Evolutionary conservation across 2,797 vertebrate genomes (phyloP).

Genomic region (Eremophila alpestris): DNA sequence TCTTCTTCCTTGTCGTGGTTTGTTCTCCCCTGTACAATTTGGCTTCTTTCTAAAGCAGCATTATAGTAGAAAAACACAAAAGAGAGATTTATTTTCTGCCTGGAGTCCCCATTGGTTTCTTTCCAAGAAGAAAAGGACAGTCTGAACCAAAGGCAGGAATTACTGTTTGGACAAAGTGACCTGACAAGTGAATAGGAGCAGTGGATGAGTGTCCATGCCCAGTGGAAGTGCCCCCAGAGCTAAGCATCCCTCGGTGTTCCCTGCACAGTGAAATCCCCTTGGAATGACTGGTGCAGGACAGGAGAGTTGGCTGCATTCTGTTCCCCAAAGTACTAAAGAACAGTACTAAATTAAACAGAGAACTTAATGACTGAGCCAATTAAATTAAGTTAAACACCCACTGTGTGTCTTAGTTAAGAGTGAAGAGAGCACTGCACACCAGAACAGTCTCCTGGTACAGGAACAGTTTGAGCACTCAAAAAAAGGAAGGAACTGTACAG

Average conservation of each 20-base stretch:
- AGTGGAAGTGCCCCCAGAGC: background rate
- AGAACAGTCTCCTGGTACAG: background rate
- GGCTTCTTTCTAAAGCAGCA: background rate
- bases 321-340: background rate
- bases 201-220: background rate
- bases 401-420: background rate
- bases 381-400: background rate
- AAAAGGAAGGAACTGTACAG: background rate
- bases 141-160: constrained; percentile 37
- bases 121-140: constrained; percentile 25
- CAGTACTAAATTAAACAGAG: background rate
- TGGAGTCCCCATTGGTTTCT: background rate
- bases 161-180: background rate
- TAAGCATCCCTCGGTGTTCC: background rate
- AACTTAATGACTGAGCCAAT: background rate
- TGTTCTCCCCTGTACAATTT: background rate
- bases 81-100: constrained; percentile 33
- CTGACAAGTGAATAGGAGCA: constrained; percentile 15
- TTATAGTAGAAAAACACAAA: background rate
- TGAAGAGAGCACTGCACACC: background rate
- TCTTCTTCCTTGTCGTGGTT: background rate
- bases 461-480: background rate
- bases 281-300: background rate
- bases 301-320: background rate
- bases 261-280: background rate